Conservation (phyloP, 2,113 vertebrate genomes). For the Haliaeetus leucogaster region DNA sequence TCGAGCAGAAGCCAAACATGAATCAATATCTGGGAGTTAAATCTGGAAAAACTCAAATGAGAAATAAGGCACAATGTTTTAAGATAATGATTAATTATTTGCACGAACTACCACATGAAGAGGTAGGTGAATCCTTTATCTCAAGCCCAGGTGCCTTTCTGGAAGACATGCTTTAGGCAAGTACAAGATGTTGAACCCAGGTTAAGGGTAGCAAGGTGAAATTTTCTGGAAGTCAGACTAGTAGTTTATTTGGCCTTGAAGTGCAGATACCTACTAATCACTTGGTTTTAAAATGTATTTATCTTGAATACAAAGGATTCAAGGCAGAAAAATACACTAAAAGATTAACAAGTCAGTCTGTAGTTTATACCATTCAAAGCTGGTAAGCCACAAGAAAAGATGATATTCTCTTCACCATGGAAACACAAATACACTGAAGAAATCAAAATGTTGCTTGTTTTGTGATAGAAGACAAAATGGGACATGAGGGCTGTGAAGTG, state of each 20-base stretch:
- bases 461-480: background rate
- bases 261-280: background rate
- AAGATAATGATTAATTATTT: background rate
- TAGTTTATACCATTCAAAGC: background rate
- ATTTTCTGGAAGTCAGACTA: background rate
- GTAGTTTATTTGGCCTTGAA: background rate
- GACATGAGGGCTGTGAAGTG: background rate
- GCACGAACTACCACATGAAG: background rate
- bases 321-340: background rate
- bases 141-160: background rate
- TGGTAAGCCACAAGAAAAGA: background rate
- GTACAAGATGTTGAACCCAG: background rate
- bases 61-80: background rate
- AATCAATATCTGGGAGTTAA: conserved; percentile 11
- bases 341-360: background rate
- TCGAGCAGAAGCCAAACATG: background rate
- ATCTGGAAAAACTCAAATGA: conserved; percentile 10
- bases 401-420: conserved; percentile 19
- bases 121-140: background rate
- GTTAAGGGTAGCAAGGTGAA: background rate
- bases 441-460: background rate
- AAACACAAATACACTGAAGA: conserved; percentile 34
- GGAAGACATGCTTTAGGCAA: conserved; percentile 4
- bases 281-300: background rate
- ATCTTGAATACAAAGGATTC: background rate